Evolutionary conservation across 2,113 vertebrate genomes (phyloP).

Genomic region (Onychostruthus taczanowskii): DNA sequence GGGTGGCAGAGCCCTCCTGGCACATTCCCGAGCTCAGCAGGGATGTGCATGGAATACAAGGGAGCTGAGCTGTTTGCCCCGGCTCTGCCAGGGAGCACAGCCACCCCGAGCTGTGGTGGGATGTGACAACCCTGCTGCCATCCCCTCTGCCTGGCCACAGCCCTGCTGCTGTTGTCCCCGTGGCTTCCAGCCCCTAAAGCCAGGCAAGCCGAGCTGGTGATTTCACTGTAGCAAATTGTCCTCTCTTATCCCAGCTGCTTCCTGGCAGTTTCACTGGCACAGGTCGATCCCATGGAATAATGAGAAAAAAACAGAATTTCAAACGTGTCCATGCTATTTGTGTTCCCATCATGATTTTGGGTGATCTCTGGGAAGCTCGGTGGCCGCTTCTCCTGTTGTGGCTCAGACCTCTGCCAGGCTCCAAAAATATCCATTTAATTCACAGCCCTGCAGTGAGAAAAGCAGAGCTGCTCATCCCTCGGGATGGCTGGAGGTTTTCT

Average conservation of each 20-base stretch:
- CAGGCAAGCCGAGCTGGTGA: background rate
- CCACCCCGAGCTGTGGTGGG: background rate
- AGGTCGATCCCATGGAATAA: background rate
- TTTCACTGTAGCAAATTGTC: background rate
- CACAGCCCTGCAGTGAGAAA: background rate
- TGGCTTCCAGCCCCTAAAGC: background rate
- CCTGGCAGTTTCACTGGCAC: background rate
- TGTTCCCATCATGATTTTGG: background rate
- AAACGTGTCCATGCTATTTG: accelerated
- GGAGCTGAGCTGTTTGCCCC: background rate
- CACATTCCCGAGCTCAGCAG: background rate
- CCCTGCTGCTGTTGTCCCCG: accelerated
- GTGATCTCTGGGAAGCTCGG: background rate
- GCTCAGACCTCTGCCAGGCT: background rate
- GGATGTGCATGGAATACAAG: accelerated
- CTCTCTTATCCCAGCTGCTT: background rate
- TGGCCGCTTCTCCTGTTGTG: background rate
- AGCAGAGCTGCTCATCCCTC: background rate
- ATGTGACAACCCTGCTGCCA: accelerated
- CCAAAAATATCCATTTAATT: background rate
- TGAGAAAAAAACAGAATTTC: background rate
- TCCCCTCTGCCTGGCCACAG: background rate
- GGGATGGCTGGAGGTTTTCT: background rate
- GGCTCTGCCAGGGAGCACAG: background rate
- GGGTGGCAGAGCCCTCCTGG: background rate